These are phyloP conservation scores for Fistularia commersonii DNA, from an alignment of 2,797 vertebrate species.

Conservation along the genomic window DNA sequence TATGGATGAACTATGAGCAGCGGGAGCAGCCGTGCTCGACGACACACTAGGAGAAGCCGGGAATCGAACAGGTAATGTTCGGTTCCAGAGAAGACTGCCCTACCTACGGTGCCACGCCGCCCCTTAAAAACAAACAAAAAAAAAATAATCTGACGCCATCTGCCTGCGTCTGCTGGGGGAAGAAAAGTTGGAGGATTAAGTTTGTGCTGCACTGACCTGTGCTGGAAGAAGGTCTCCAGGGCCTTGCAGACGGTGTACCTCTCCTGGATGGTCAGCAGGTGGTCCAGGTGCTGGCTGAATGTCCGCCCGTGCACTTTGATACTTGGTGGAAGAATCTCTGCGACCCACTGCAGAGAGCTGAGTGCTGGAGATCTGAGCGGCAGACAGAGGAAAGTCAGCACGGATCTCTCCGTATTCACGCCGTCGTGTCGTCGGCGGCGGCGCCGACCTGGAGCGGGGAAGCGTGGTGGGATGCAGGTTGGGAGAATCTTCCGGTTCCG, in stretches of 20 bases:
- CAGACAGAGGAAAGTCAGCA: too few relatives aligned
- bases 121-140: too few relatives aligned
- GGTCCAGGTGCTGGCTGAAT: slow-evolving; percentile 96
- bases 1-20: too few relatives aligned
- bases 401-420: too few relatives aligned
- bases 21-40: too few relatives aligned
- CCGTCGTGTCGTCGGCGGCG: neutral
- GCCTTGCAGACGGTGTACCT: slow-evolving; percentile 89
- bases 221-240: slow-evolving; percentile 97
- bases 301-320: slow-evolving; percentile 94
- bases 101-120: too few relatives aligned
- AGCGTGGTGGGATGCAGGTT: slow-evolving; percentile 62
- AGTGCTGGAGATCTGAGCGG: slow-evolving; percentile 82
- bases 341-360: slow-evolving; percentile 96
- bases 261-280: slow-evolving; percentile 91
- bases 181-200: too few relatives aligned
- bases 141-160: too few relatives aligned
- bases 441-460: slow-evolving; percentile 62
- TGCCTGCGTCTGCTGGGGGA: too few relatives aligned
- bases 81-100: too few relatives aligned
- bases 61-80: too few relatives aligned
- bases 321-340: slow-evolving; percentile 94
- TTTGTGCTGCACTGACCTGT: slow-evolving; percentile 77
- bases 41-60: too few relatives aligned
- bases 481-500: slow-evolving; percentile 80